A percentile compares a stretch with the other conserved stretches of the same genome.
These are phyloP conservation scores for Apodemia arnacis DNA, from an alignment of 2,888 invertebrate genomes.

Conservation along the genomic window DNA sequence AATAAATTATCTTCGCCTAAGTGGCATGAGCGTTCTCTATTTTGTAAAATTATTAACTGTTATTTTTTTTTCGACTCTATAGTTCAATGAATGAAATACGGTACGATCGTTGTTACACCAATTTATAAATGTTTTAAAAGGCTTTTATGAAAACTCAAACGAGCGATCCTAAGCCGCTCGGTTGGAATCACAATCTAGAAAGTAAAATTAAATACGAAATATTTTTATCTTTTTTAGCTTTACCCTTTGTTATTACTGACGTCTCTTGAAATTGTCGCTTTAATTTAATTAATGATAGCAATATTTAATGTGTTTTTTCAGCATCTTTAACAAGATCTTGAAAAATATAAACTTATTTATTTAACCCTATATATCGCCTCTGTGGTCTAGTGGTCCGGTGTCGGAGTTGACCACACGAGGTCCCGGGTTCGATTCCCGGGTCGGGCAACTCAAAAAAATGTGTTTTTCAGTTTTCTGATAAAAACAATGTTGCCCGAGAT, in stretches of 20 bases:
- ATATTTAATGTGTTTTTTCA: not conserved
- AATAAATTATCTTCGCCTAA: not conserved
- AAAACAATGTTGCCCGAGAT: no score
- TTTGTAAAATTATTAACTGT: not conserved
- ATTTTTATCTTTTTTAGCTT: not conserved
- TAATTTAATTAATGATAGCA: constrained; percentile 13
- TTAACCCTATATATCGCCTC: no score
- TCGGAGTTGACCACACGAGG: no score
- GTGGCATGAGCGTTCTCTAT: not conserved
- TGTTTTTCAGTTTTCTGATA: no score
- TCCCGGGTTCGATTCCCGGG: no score
- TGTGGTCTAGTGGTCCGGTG: no score
- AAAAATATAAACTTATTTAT: not conserved
- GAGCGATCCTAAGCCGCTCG: not conserved
- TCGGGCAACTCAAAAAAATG: no score
- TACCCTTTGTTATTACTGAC: not conserved
- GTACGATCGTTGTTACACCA: not conserved
- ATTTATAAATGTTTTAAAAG: not conserved
- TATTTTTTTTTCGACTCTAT: not conserved
- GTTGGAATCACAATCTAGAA: not conserved
- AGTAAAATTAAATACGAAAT: not conserved
- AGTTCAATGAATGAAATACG: not conserved
- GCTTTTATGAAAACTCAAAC: not conserved
- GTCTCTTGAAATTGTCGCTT: not conserved
- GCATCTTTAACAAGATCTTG: not conserved